Base-by-base conservation (phyloP, 2,888 invertebrate species). In the Rosalia funebris region DNA sequence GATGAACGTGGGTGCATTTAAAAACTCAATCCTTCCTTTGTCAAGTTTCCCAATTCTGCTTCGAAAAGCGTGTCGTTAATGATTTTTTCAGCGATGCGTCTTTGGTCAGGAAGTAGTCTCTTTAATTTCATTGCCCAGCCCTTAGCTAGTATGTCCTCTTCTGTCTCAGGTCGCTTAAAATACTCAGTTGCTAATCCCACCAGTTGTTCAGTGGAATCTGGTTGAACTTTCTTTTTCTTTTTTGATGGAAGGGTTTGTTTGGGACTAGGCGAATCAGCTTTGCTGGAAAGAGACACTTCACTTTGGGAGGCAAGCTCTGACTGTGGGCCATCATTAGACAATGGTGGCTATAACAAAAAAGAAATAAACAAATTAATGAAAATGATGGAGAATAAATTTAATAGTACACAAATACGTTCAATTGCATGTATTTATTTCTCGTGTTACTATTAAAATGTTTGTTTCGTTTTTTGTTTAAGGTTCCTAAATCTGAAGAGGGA, bases 101-200 rank as follows among this genome's bases (percentile, higher is more conserved):
- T 12, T 14, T 48, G 48, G n/a, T 57, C 42, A 42, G 42, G 17
- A 16, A n/a, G 1, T 19, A 57, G 42, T 1, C n/a, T n/a, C 10
- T 9, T 19, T 12, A 50, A 32, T 44, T 57, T 44, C 9, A 56
- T 31, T 31, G 56, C 56, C 31, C 56, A 56, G 9, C 47, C 55
- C 15, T 31, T 47, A 47, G 56, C 47, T 32, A 56, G 0, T n/a
- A 47, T 56, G 1, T 52, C 41, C 7, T 2, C 1, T 52, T 52
- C 39, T 7, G 52, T 52, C 12, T 39, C 52, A 11, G 50, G 15
- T 36, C 5, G 17, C 25, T 39, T 52, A 11, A 52, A 52, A 52
- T 52, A 52, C 12, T 2, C 39, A 12, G 55, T 37, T 12, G 46
- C 46, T 46, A 56, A 14, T 1, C 46, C 46, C 12, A 56, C 46